Evolutionary conservation across 2,797 vertebrate species (phyloP), one percentile per base, ranked within the genome.

Genomic region (Gobionotothen gibberifrons): DNA sequence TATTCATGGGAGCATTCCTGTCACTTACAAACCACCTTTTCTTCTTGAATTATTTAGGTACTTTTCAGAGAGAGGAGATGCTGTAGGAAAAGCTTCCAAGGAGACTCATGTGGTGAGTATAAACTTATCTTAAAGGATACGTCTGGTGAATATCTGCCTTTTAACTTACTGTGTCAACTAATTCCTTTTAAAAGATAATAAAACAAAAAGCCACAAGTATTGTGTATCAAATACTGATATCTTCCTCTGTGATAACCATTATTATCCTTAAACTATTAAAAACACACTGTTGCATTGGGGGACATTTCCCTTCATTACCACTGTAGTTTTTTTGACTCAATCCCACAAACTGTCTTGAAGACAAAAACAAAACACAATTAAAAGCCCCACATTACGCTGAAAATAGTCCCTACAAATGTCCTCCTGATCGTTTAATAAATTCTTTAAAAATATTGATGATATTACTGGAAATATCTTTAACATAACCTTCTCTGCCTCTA

Each of bases 71-170:
- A 93, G 96, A 6, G 97, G 96, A n/a, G 97, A 98, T 4, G 95
- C 96, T 4, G 96, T 97, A 0, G 96, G 94, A 39, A 98, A 98
- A 92, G 97, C 96, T 3, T 97, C 96, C 66, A 98, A 98, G 90
- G 96, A 97, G 0, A 97, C 94, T 1, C 96, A 98, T 29, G 97
- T 98, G 93, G 96, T 97, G 54, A 94, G 95, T 72, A 4, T 57
- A 54, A 5, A 19, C 6, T 5, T 17, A 1, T 11, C n/a, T 54
- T 22, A 17, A 29, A 15, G 14, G 17, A 17, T 26, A 12, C 10
- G 12, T 39, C 17, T 16, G 17, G 22, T 12, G 14, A 14, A 4
- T 48, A 11, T 17, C 13, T 39, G 9, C n/a, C 15, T 49, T 49
- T 51, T 14, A 11, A 42, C 9, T 42, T 26, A 26, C 26, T 26